phyloP scores from a whole-genome alignment of 2,113 vertebrate species.

The Vicugna pacos region DNA sequence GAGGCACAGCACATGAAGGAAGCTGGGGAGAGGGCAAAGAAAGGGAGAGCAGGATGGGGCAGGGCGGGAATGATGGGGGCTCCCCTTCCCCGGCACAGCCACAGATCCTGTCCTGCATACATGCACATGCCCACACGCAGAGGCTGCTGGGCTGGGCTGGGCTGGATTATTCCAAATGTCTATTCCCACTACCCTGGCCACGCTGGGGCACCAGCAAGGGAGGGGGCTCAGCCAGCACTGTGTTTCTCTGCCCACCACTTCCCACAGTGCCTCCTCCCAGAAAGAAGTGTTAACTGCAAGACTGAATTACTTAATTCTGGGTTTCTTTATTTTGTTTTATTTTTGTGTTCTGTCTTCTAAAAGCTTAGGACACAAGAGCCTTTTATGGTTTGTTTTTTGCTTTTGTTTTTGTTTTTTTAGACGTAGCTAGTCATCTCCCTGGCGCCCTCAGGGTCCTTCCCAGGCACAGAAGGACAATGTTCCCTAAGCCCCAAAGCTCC shows the following conservation, averaged over 20 bases:
- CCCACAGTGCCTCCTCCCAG: background rate
- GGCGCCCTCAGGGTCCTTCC: background rate
- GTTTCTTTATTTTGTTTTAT: constrained; percentile 34
- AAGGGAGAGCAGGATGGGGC: background rate
- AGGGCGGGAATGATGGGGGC: background rate
- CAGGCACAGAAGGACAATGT: background rate
- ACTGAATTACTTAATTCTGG: background rate
- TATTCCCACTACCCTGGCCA: background rate
- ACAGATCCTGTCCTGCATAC: background rate
- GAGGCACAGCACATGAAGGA: background rate
- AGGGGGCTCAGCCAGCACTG: background rate
- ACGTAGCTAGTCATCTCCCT: background rate
- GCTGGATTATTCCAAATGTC: background rate
- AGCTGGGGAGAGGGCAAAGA: background rate
- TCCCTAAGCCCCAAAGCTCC: background rate
- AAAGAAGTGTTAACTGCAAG: background rate
- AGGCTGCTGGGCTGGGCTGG: background rate
- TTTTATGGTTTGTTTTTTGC: constrained; percentile 6
- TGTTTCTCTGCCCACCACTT: background rate
- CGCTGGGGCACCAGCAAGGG: background rate
- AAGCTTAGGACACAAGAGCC: background rate
- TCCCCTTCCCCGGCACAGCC: background rate
- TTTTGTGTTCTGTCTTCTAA: constrained; percentile 46
- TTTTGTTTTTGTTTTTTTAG: background rate
- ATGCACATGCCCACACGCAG: background rate